Base-by-base conservation (phyloP, 1,140 invertebrate genomes). In the Drosophila malerkotliana region DNA sequence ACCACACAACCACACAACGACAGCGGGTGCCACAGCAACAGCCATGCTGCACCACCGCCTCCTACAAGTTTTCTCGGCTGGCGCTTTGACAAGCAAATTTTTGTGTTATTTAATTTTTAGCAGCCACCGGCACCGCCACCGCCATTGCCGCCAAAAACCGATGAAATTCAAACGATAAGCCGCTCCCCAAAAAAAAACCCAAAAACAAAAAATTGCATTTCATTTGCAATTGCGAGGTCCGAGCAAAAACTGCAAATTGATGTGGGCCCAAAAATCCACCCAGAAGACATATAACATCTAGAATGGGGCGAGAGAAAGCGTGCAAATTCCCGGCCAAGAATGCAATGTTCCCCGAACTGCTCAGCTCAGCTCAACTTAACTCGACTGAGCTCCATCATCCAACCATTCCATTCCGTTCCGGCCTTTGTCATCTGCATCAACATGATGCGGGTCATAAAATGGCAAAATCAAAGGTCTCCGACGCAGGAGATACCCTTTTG, bases 381-480 rank as follows among this genome's bases (percentile, higher is more conserved):
- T 37, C n/a, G 10, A 21, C n/a, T 24, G 47, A 18, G 28, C 26
- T 32, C 54, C 32, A 10, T 48, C 55, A 28, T 5, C 45, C 12
- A 4, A 24, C 24, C 7, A 41, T 24, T 58, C 30, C 30, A 47
- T 47, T 59, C 7, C 45, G 63, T 32, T 51, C 26, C 59, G 26
- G 60, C 57, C 75, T 58, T 71, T 67, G 60, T 74, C 82, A 87
- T 85, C 82, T 75, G 64, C 82, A 68, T 82, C 82, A 82, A 87
- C 81, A 87, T 82, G 82, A 84, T 73, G 81, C 64, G 64, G 75
- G 59, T 64, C 82, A 88, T 87, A 87, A 87, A 87, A 88, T 60
- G 49, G 34, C 30, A 18, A 18, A 7, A 24, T 15, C n/a, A 41
- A 34, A 10, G 7, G n/a, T 10, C 8, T 21, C 8, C 18, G 18